Conservation (phyloP, 2,888 invertebrate species). For the Zele albiditarsus region DNA sequence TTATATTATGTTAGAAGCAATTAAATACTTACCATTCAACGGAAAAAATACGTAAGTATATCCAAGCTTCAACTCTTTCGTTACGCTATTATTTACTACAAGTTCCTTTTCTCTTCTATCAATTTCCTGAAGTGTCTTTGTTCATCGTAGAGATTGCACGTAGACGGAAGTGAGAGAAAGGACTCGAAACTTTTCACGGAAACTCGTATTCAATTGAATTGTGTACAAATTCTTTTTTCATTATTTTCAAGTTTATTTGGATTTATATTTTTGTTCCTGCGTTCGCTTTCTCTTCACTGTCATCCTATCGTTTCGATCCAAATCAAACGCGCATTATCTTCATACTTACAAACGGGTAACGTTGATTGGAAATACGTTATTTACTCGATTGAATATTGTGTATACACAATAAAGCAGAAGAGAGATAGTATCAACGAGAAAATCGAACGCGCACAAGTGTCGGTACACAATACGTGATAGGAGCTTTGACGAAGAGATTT, state of each 20-base stretch:
- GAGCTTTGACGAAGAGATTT: slow-evolving; percentile 45
- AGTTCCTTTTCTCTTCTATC: too few relatives aligned
- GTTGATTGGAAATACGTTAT: slow-evolving; percentile 4
- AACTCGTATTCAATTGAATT: slow-evolving; percentile 14
- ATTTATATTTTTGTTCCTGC: not conserved
- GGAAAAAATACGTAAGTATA: too few relatives aligned
- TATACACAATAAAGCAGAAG: not conserved
- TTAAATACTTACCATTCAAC: too few relatives aligned
- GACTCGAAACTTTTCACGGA: not conserved
- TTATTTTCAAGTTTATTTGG: not conserved
- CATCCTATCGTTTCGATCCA: too few relatives aligned
- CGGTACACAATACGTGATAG: slow-evolving; percentile 34
- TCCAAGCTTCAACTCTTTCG: too few relatives aligned
- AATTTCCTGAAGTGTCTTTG: not conserved
- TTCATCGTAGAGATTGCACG: slow-evolving; percentile 21
- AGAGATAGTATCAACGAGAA: not conserved
- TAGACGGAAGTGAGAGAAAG: slow-evolving; percentile 32
- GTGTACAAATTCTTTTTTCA: not conserved
- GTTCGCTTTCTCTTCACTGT: not conserved
- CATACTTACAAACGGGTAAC: not conserved
- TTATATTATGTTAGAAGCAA: too few relatives aligned
- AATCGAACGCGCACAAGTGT: slow-evolving; percentile 24
- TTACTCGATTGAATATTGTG: slow-evolving; percentile 8
- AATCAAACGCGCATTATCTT: slow-evolving; percentile 2
- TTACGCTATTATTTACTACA: too few relatives aligned